These are phyloP conservation scores for Colius striatus DNA, from an alignment of 2,113 vertebrate species.

Conservation along the genomic window DNA sequence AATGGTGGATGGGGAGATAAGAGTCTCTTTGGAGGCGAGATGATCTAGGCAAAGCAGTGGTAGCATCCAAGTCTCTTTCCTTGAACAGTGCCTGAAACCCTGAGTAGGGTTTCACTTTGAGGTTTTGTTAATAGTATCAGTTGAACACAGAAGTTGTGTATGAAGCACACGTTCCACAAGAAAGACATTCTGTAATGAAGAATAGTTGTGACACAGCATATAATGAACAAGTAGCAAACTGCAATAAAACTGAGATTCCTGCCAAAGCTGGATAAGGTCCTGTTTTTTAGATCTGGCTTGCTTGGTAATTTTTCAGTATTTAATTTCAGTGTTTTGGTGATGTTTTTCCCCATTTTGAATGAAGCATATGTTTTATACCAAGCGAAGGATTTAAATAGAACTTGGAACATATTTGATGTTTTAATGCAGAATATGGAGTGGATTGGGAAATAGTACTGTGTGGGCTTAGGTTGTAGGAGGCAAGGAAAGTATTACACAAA, in stretches of 20 bases:
- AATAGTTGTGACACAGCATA: neutral
- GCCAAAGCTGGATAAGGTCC: neutral
- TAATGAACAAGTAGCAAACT: neutral
- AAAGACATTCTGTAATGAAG: neutral
- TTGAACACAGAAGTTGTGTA: neutral
- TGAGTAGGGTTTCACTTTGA: neutral
- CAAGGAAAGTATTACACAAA: neutral
- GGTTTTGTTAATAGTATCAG: neutral
- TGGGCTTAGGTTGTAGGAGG: neutral
- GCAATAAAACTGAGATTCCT: neutral
- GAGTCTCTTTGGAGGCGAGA: accelerated
- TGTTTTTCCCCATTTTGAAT: neutral
- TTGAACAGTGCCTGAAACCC: neutral
- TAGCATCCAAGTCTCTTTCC: neutral
- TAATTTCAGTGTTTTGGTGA: neutral
- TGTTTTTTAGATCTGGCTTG: neutral
- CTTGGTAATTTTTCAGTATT: neutral
- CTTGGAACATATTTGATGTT: neutral
- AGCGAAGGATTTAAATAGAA: neutral
- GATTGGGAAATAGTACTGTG: neutral
- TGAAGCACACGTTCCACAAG: neutral
- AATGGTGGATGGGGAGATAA: neutral
- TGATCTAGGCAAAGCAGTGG: neutral
- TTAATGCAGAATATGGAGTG: neutral
- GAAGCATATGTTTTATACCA: neutral